Evolutionary conservation across 1,140 invertebrate genomes (phyloP), one percentile per base, ranked within the genome.

Genomic region (Drosophila murphyi): DNA sequence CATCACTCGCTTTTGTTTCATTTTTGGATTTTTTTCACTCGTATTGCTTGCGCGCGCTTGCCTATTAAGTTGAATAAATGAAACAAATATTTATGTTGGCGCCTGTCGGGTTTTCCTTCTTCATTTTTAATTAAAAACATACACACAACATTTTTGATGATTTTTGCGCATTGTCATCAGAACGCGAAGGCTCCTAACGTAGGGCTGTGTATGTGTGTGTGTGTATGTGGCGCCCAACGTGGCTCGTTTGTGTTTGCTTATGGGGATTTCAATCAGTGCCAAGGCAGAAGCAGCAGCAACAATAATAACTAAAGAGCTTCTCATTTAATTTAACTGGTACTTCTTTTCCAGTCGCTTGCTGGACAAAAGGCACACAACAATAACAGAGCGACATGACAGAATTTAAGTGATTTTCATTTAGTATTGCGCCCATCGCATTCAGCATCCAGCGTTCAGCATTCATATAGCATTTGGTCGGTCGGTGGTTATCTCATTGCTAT

Each of bases 81-180:
- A 72, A 62, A 56, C 68, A 75, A 71, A 71, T 75, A 75, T 71
- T 63, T 71, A 71, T 75, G 68, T 68, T 75, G 60, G 47, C 67
- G 72, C 59, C 50, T 55, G 50, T 20, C 7, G 32, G 3, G 10
- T 62, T 52, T 50, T 56, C 41, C 34, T 60, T 61, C 32, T 63
- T 78, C 55, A 50, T 72, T 85, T 85, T 85, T 78, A 85, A 86
- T 85, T 86, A 85, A 86, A 79, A 85, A 63, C 41, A 85, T 62
- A 76, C 80, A 85, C 69, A 76, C 61, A 56, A 67, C 57, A 79
- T 68, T 80, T 78, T 83, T 80, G 76, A 83, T 83, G 78, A 82
- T 78, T 54, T 82, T 82, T 76, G 57, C 63, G 70, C 73, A 82
- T 78, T 83, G 80, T 83, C 76, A 69, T 73, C 71, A 61, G 62